These are phyloP conservation scores for Platyscapa corneri DNA, from an alignment of 1,140 invertebrate genomes.

Conservation along the genomic window DNA sequence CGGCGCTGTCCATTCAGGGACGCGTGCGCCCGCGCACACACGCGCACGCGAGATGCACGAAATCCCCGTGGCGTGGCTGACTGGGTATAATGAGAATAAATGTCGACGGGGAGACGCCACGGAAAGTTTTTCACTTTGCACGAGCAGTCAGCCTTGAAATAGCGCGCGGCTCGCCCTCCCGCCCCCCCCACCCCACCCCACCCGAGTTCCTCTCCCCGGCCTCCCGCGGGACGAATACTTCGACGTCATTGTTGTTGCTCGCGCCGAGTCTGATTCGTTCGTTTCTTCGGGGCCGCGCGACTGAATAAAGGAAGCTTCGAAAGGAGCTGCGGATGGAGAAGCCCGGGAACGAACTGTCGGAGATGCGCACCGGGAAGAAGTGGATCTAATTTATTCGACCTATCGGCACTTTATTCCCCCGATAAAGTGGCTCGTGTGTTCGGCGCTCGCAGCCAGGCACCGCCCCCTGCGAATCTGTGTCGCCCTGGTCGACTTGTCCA, in stretches of 20 bases:
- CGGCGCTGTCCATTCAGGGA: neutral
- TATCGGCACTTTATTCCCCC: constrained; percentile 44
- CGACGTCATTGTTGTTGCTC: neutral
- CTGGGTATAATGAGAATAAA: constrained; percentile 59
- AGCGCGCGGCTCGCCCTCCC: constrained; percentile 43
- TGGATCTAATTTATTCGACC: constrained; percentile 51
- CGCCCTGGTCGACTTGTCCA: neutral
- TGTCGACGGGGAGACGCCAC: constrained; percentile 50
- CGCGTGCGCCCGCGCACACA: no score
- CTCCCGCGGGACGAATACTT: constrained; percentile 25
- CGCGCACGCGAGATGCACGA: no score
- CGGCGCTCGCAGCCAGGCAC: neutral
- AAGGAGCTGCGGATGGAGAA: constrained; percentile 5
- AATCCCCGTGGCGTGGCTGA: neutral
- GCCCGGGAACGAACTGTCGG: constrained; percentile 17
- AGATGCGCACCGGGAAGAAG: constrained; percentile 6
- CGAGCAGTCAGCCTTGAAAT: constrained; percentile 69
- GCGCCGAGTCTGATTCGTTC: constrained; percentile 26
- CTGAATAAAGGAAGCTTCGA: neutral
- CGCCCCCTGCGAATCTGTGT: neutral
- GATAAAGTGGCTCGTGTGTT: neutral
- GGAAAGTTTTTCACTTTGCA: constrained; percentile 69
- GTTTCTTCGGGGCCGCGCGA: neutral
- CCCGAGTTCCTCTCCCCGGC: neutral
- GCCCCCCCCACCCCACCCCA: no score